These are phyloP conservation scores for Epirrita christyi DNA, from an alignment of 2,888 invertebrate genomes.

Conservation along the genomic window DNA sequence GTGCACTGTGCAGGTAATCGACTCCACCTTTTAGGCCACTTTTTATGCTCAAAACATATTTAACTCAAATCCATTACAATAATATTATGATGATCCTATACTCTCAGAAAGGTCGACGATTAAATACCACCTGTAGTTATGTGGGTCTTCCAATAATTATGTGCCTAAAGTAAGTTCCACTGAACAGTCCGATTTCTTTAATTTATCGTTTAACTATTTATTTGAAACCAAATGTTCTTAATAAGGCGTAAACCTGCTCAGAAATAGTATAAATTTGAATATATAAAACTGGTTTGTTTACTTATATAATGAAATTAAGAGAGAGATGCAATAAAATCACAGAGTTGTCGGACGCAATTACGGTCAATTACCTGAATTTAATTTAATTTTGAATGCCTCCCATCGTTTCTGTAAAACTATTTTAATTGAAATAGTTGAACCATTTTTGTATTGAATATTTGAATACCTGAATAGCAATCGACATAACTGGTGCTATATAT, in stretches of 20 bases:
- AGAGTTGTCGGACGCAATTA: constrained; percentile 38
- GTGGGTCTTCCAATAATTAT: constrained; percentile 62
- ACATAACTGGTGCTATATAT: background rate
- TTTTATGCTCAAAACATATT: constrained; percentile 18
- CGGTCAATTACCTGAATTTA: constrained; percentile 19
- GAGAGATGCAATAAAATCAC: constrained; percentile 40
- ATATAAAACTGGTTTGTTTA: constrained; percentile 58
- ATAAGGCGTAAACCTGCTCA: constrained; percentile 48
- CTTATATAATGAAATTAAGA: constrained; percentile 64
- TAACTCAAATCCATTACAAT: constrained; percentile 44
- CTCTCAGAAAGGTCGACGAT: constrained; percentile 43
- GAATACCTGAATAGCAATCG: background rate
- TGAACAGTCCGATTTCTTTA: constrained; percentile 63
- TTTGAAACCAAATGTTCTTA: constrained; percentile 58
- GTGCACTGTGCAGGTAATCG: constrained; percentile 28
- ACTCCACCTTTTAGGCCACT: constrained; percentile 11
- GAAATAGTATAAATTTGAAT: constrained; percentile 56
- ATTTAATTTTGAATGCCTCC: constrained; percentile 14
- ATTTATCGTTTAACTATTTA: constrained; percentile 65
- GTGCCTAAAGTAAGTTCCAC: constrained; percentile 53
- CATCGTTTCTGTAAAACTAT: constrained; percentile 5
- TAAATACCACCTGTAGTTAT: constrained; percentile 73
- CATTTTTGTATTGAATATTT: constrained; percentile 12
- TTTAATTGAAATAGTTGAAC: constrained; percentile 25
- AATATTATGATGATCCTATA: constrained; percentile 49